These are phyloP conservation scores for Connochaetes taurinus DNA, from an alignment of 2,113 vertebrate species.

Conservation along the genomic window DNA sequence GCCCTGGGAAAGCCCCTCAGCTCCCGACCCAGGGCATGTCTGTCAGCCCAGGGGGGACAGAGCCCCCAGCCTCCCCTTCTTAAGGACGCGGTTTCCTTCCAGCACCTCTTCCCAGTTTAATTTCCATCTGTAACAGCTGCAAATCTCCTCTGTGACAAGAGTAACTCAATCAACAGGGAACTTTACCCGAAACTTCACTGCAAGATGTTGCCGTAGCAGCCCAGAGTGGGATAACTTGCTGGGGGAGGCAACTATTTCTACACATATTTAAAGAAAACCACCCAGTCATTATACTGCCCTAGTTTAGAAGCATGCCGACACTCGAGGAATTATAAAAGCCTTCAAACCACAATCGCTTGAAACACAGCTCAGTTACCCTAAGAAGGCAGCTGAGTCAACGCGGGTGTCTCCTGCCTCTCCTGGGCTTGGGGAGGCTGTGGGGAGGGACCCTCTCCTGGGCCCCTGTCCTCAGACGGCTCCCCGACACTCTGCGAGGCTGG, in stretches of 20 bases:
- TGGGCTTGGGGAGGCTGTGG: fast-evolving
- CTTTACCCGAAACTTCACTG: neutral
- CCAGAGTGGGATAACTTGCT: neutral
- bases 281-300: fast-evolving
- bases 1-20: neutral
- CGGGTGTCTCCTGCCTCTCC: fast-evolving
- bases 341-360: neutral
- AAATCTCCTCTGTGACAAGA: neutral
- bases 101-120: neutral
- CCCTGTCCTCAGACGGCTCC: neutral
- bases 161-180: neutral
- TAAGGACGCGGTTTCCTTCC: neutral
- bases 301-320: neutral
- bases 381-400: neutral
- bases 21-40: conserved; percentile 16
- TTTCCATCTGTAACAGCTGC: neutral
- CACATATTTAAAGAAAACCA: neutral
- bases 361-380: neutral
- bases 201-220: neutral
- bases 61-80: neutral
- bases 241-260: neutral
- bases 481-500: neutral
- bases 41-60: neutral
- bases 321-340: too few species aligned
- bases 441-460: neutral